Conservation (phyloP, 2,797 vertebrate genomes). For the Threskiornis aethiopicus region DNA sequence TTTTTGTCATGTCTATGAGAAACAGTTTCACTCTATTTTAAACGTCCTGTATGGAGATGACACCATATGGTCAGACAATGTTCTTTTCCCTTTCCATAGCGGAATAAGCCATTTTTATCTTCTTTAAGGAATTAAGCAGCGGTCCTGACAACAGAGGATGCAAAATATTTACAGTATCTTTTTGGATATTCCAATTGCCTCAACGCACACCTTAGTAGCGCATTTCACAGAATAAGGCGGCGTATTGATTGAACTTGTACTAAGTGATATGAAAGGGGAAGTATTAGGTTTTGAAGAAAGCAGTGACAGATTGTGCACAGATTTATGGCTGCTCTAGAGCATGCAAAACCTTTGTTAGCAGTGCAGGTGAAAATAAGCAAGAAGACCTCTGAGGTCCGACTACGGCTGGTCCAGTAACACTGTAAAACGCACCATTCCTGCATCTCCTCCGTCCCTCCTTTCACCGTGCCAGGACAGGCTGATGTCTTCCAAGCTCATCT, state of each 20-base stretch:
- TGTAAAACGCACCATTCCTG: not conserved
- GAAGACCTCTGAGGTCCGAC: not conserved
- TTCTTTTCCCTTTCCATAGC: not conserved
- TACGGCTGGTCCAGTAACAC: not conserved
- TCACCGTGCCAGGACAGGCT: not conserved
- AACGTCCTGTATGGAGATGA: not conserved
- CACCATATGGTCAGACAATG: not conserved
- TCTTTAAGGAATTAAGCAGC: not conserved
- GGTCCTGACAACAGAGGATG: fast-evolving
- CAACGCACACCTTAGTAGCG: not conserved
- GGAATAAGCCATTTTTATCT: not conserved
- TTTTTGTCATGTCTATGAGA: not conserved
- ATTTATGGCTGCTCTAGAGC: not conserved
- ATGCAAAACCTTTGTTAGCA: fast-evolving
- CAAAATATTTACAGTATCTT: not conserved
- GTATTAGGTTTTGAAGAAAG: not conserved
- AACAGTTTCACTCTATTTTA: constrained; percentile 32
- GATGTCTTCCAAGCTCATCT: not conserved
- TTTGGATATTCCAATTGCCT: not conserved
- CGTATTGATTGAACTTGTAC: not conserved
- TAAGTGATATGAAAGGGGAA: not conserved
- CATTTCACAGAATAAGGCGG: not conserved
- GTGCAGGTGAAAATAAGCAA: not conserved
- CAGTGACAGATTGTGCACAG: not conserved
- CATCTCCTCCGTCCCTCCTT: not conserved